Percentiles rank a stretch among this genome's conserved stretches.
These are phyloP conservation scores for Perdita meconis DNA, from an alignment of 2,888 invertebrate species.

Conservation along the genomic window DNA sequence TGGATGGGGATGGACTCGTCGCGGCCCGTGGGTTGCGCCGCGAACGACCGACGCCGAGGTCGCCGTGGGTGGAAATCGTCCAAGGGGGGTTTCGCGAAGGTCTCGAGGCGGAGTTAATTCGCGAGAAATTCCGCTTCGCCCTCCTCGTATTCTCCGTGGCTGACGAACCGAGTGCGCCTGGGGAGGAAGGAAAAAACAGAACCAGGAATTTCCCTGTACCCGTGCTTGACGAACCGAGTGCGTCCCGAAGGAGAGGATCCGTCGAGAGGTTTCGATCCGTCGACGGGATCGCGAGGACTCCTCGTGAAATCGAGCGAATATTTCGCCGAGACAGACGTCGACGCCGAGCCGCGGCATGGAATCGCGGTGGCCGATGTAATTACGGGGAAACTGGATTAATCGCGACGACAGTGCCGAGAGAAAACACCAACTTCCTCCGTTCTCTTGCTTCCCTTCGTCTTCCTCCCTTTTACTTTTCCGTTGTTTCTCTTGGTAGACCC, in stretches of 20 bases:
- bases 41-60: background rate
- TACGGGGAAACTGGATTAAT: constrained; percentile 48
- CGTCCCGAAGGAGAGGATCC: background rate
- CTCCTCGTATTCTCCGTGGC: background rate
- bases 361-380: constrained; percentile 34
- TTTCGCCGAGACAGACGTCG: constrained; percentile 12
- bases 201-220: no score
- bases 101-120: constrained; percentile 14
- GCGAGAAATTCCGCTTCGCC: constrained; percentile 13
- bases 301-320: constrained; percentile 22
- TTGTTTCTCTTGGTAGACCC: background rate
- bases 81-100: background rate
- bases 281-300: background rate
- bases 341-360: constrained; percentile 21
- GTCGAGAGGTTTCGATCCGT: background rate
- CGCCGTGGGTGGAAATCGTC: background rate
- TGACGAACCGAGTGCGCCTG: background rate
- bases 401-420: constrained; percentile 37
- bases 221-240: background rate
- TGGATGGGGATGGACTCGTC: constrained; percentile 29
- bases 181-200: background rate
- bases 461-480: background rate
- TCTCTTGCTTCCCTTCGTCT: background rate
- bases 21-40: background rate
- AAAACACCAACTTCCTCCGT: constrained; percentile 15